Evolutionary conservation across 2,113 vertebrate genomes (phyloP).

Genomic region (Ciconia boyciana): DNA sequence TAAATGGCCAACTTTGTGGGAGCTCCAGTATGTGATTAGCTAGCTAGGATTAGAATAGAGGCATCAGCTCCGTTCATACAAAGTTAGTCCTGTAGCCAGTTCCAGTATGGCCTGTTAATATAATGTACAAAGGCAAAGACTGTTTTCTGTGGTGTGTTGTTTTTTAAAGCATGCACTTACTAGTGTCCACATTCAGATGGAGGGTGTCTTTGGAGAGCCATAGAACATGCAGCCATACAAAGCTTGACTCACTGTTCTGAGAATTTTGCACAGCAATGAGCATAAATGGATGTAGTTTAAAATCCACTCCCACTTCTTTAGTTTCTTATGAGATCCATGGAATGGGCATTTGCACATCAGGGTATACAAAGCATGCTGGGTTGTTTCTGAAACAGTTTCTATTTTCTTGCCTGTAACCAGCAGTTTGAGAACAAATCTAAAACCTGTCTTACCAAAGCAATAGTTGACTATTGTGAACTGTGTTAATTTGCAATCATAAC

Average conservation of each 20-base stretch:
- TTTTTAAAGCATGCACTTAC: neutral
- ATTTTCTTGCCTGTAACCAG: neutral
- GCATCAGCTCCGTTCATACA: neutral
- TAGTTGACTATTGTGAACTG: neutral
- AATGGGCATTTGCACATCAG: neutral
- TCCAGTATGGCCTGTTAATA: neutral
- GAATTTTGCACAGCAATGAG: neutral
- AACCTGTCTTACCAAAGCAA: neutral
- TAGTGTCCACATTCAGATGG: neutral
- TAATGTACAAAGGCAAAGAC: neutral
- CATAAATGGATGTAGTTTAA: neutral
- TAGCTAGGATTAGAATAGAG: neutral
- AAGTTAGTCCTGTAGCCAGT: neutral
- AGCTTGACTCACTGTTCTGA: neutral
- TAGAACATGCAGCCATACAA: neutral
- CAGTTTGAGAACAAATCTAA: neutral
- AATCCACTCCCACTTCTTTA: neutral
- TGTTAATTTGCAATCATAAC: conserved; percentile 24
- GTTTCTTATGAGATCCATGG: neutral
- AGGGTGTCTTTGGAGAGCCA: neutral
- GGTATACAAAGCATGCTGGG: neutral
- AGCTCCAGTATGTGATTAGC: neutral
- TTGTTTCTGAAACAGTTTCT: neutral
- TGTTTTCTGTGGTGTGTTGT: neutral
- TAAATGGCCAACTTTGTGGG: neutral